Base-by-base conservation (phyloP, 2,888 invertebrate genomes). In the Drosophila subsilvestris region DNA sequence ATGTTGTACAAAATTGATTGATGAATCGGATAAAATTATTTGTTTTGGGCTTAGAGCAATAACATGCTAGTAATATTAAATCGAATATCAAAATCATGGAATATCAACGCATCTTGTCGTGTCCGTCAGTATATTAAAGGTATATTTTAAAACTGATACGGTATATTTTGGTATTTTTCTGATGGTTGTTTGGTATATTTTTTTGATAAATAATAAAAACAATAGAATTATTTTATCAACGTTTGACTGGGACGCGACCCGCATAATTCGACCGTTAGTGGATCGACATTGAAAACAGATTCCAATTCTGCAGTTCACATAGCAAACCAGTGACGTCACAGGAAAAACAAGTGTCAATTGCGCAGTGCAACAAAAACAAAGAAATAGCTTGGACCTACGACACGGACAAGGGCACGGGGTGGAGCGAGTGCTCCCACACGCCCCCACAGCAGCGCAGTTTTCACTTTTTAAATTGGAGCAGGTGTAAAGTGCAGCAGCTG, bases 251-350 rank as follows among this genome's bases (percentile, higher is more conserved):
- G 32, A 37, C 20, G 32, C 25, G n/a, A 42, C 70, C 70, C 42
- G 63, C 56, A 73, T 63, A 57, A 63, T 37, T 37, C 18, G 8
- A 63, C 73, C 56, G 51, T 18, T 56, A 56, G 45, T 20, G 14
- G 32, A 47, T 54, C 47, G 45, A 18, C 47, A 58, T 37, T 56
- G 12, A 56, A 14, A 9, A 44, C 9, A 47, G 14, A n/a, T 22
- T 44, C 10, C 7, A 29, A 14, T 14, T 3, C 49, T 53, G 12
- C n/a, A 48, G n/a, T n/a, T 12, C 20, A 17, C 5, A 42, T 7
- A 27, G 9, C 43, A n/a, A 3, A 9, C 18, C 9, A 6, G 74
- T 74, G 74, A 63, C 70, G 70, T 71, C 74, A 73, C 37, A 17
- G 1, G 22, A 8, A 37, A 44, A 51, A 32, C 20, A 10, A 49